Evolutionary conservation across 2,113 vertebrate species (phyloP).

Genomic region (Orthonyx spaldingii): DNA sequence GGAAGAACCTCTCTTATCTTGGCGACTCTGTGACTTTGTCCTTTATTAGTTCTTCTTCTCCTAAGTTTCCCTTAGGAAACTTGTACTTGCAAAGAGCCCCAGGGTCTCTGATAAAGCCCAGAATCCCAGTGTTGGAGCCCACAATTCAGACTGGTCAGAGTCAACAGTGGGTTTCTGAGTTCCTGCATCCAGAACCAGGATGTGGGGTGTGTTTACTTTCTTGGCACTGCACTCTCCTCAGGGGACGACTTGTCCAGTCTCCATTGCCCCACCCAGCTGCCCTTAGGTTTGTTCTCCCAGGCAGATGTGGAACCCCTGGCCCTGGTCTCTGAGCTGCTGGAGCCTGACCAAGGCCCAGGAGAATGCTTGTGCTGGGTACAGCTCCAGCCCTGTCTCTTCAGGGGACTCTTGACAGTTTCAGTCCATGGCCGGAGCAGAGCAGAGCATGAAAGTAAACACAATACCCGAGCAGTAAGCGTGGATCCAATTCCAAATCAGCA

Average conservation of each 20-base stretch:
- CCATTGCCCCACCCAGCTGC: fast-evolving
- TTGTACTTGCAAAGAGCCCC: neutral
- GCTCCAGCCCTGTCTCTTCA: neutral
- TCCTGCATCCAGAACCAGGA: neutral
- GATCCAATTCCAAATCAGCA: neutral
- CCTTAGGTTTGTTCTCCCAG: neutral
- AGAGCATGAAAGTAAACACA: neutral
- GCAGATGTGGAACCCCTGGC: no score
- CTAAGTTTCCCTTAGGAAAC: neutral
- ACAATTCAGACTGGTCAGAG: neutral
- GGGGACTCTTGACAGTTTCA: neutral
- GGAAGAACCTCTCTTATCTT: neutral
- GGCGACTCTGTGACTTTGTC: neutral
- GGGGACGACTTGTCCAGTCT: neutral
- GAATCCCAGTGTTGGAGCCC: neutral
- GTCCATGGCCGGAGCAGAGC: neutral
- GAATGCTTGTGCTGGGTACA: neutral
- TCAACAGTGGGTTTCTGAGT: neutral
- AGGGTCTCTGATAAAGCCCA: neutral
- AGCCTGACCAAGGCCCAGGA: neutral
- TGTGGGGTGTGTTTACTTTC: neutral
- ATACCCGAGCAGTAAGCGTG: neutral
- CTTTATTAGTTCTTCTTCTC: neutral
- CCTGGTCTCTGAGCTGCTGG: neutral
- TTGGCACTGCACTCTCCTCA: neutral